Evolutionary conservation across 2,888 invertebrate species (phyloP).

Genomic region (Sturmia bella): DNA sequence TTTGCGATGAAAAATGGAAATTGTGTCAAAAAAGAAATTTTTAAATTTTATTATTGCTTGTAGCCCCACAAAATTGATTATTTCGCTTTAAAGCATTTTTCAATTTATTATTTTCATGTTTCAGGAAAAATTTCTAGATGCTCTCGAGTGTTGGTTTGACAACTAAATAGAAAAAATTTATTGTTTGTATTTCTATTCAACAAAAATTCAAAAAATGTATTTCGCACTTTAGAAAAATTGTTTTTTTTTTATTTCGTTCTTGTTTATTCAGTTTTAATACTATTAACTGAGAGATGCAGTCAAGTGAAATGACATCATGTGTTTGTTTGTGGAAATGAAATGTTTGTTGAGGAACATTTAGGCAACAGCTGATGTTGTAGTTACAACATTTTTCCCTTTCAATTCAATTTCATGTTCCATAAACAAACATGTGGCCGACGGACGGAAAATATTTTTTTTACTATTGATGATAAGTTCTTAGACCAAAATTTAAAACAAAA

Average conservation of each 20-base stretch:
- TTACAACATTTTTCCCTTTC: slow-evolving; percentile 22
- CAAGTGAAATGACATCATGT: slow-evolving; percentile 80
- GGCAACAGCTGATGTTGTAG: slow-evolving; percentile 72
- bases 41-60: slow-evolving; percentile 77
- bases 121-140: slow-evolving; percentile 29
- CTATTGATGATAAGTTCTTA: background rate
- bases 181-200: slow-evolving; percentile 47
- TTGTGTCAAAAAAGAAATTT: slow-evolving; percentile 79
- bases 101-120: slow-evolving; percentile 73
- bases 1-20: slow-evolving; percentile 80
- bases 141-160: slow-evolving; percentile 48
- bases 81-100: slow-evolving; percentile 80
- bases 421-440: background rate
- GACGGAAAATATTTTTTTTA: background rate
- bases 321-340: slow-evolving; percentile 69
- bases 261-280: slow-evolving; percentile 47
- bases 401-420: slow-evolving; percentile 9
- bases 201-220: slow-evolving; percentile 70
- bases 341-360: slow-evolving; percentile 45
- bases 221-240: slow-evolving; percentile 67
- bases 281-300: slow-evolving; percentile 71
- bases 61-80: slow-evolving; percentile 78
- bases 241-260: slow-evolving; percentile 36
- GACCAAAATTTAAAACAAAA: too few relatives aligned
- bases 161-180: slow-evolving; percentile 53